Evolutionary conservation across 2,797 vertebrate species (phyloP).

Genomic region (Poliocrania exsul): DNA sequence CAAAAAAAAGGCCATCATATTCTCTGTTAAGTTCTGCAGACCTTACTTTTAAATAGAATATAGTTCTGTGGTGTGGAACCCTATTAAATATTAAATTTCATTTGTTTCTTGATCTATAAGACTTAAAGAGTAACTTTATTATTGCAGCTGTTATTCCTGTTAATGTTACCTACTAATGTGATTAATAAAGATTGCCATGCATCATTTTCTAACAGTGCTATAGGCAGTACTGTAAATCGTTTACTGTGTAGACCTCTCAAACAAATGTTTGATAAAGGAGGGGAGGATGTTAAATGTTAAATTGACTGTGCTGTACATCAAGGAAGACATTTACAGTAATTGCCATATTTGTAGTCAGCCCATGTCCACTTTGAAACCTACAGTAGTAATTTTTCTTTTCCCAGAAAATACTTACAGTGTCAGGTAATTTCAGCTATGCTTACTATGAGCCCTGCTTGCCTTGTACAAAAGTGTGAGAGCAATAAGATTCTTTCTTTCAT

Average conservation of each 20-base stretch:
- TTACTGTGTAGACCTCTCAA: slow-evolving; percentile 25
- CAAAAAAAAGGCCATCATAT: background rate
- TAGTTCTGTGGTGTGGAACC: background rate
- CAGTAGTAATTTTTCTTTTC: slow-evolving; percentile 55
- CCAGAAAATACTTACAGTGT: slow-evolving; percentile 23
- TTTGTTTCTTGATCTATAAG: background rate
- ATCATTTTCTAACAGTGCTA: slow-evolving; percentile 47
- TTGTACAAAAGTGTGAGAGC: background rate
- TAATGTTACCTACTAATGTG: background rate
- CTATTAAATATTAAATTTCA: background rate
- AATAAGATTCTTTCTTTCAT: background rate
- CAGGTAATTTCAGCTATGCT: background rate
- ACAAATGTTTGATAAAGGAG: slow-evolving; percentile 51
- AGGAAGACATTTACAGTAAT: slow-evolving; percentile 49
- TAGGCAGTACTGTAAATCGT: slow-evolving; percentile 6
- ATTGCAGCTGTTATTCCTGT: background rate
- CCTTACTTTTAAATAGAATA: background rate
- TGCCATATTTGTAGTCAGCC: slow-evolving; percentile 58
- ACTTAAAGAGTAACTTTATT: background rate
- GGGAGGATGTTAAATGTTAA: slow-evolving; percentile 44
- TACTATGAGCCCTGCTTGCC: background rate
- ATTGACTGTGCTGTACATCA: slow-evolving; percentile 57
- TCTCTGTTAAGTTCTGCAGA: background rate
- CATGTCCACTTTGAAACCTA: slow-evolving; percentile 55
- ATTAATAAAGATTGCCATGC: slow-evolving; percentile 33